Evolutionary conservation across 2,113 vertebrate species (phyloP), one percentile per base, ranked within the genome.

Genomic region (Eurystomus gularis): DNA sequence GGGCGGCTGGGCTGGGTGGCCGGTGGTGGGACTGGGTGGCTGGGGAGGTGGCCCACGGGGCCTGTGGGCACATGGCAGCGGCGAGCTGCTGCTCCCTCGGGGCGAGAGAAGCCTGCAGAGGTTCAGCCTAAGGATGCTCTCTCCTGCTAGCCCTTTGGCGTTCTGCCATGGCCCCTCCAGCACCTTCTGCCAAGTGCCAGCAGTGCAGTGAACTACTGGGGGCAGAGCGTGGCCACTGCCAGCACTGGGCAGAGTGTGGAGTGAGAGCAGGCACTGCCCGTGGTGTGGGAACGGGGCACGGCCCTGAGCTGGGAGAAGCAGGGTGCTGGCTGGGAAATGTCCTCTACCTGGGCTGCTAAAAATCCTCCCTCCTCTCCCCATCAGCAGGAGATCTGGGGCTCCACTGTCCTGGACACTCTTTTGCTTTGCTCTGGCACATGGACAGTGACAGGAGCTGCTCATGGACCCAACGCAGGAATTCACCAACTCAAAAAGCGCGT

Each of bases 401-500:
- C 11, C 4, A 1, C 55, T 35, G 10, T 19, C 17, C 19, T 2
- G 4, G 44, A 3, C 7, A 7, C 10, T 21, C 6, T n/a, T 55
- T 31, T 61, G 39, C 26, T 88, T 39, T 25, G 17, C 37, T 42
- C 39, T 64, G 68, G 26, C 4, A 1, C 46, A 9, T 1, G n/a
- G 46, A 25, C 21, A 52, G n/a, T 33, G 1, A 5, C 20, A 54
- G 62, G 24, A 69, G 14, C 17, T 68, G 52, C 80, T 48, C 5
- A 2, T 4, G 26, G 48, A 46, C 21, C 13, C 11, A 2, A 2
- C 11, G 4, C 6, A 39, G 51, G 40, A 39, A 33, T 77, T 55
- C n/a, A 42, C 26, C 1, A 1, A 31, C 13, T 52, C 42, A 23
- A 49, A 70, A 46, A 19, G 4, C 0, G 1, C n/a, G 11, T 3